These are phyloP conservation scores for Ammodytes dubius DNA, from an alignment of 2,113 vertebrate genomes.

Conservation along the genomic window DNA sequence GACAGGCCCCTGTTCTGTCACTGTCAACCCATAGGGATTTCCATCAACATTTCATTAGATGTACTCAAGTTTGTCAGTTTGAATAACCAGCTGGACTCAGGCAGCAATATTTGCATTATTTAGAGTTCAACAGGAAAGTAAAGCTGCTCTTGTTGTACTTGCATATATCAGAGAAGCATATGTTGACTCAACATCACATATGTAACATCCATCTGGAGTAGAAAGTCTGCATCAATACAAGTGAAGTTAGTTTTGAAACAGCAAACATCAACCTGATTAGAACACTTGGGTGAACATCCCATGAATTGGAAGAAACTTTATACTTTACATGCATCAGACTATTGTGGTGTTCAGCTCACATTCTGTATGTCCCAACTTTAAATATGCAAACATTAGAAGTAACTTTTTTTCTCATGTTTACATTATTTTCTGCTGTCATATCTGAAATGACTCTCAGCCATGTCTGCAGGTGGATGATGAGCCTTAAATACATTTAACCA, in stretches of 20 bases:
- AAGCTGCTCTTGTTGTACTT: neutral
- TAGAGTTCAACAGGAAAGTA: neutral
- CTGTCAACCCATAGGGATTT: neutral
- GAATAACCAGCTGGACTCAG: neutral
- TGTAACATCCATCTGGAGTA: neutral
- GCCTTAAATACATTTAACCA: neutral
- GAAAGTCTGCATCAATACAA: conserved; percentile 3
- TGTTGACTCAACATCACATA: conserved; percentile 4
- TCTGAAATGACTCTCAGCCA: conserved; percentile 7
- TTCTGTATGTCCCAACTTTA: neutral
- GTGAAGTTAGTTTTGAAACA: neutral
- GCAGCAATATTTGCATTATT: neutral
- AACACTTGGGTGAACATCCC: neutral
- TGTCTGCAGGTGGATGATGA: conserved; percentile 38
- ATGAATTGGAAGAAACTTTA: neutral
- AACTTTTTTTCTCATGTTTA: neutral
- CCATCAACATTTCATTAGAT: neutral
- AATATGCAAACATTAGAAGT: neutral
- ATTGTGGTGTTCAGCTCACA: neutral
- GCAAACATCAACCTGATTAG: neutral
- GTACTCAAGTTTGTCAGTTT: neutral
- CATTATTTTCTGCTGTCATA: conserved; percentile 4
- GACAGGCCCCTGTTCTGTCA: neutral
- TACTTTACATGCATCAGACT: neutral
- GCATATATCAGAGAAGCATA: neutral